Conservation (phyloP, 2,888 invertebrate species). For the Drosophila neotestacea region DNA sequence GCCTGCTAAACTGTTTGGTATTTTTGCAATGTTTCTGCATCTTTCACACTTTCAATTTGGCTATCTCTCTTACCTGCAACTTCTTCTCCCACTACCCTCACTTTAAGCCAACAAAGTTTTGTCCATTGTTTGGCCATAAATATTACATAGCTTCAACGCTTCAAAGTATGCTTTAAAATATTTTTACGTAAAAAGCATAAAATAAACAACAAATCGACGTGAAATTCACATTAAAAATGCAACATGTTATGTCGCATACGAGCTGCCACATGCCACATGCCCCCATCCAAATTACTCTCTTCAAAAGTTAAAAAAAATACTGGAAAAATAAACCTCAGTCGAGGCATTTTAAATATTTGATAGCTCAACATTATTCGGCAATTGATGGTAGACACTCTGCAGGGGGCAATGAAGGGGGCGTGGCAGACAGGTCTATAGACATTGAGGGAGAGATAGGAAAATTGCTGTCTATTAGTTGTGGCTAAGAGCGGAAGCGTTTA, state of each 20-base stretch:
- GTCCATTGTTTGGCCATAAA: conserved; percentile 56
- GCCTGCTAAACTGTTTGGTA: conserved; percentile 57
- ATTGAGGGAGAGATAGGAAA: neutral
- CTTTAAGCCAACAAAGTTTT: neutral
- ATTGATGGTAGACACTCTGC: conserved; percentile 57
- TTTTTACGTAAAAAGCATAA: conserved; percentile 40
- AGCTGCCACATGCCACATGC: conserved; percentile 4
- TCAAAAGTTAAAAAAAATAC: conserved; percentile 15
- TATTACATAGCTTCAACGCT: conserved; percentile 42
- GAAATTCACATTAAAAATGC: conserved; percentile 76
- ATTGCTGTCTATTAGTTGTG: conserved; percentile 71
- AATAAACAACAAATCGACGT: conserved; percentile 49
- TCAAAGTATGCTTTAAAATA: conserved; percentile 72
- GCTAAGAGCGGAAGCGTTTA: conserved; percentile 51
- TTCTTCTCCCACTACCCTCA: neutral
- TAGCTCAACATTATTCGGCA: conserved; percentile 73
- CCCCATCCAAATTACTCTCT: neutral
- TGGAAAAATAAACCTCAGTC: conserved; percentile 38
- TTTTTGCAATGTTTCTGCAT: conserved; percentile 46
- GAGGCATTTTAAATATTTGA: conserved; percentile 77
- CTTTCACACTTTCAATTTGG: conserved; percentile 43
- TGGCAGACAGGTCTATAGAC: conserved; percentile 8
- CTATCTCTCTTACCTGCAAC: too few relatives aligned
- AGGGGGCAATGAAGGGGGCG: neutral
- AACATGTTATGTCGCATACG: conserved; percentile 78